A percentile compares a stretch with the other conserved stretches of the same genome.
Evolutionary conservation across 92 coral and sea anemone genomes (phyloP).

Genomic region (Porites divaricata): DNA sequence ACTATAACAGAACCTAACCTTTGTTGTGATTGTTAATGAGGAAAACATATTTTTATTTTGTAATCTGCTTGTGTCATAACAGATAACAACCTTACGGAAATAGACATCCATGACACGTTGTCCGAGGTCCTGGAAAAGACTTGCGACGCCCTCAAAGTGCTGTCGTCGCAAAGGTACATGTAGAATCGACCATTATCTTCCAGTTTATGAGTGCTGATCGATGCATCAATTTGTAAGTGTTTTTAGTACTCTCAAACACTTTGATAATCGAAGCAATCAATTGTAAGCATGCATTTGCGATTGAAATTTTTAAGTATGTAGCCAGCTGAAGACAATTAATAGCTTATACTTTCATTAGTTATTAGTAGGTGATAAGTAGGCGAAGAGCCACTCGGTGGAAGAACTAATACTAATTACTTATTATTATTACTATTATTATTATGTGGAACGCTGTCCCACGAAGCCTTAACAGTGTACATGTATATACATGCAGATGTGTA

Average conservation of each 20-base stretch:
- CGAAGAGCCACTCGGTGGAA: constrained; percentile 30
- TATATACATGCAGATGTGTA: constrained; percentile 15
- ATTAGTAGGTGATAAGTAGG: background rate
- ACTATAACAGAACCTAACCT: constrained; percentile 13
- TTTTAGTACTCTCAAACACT: constrained; percentile 22
- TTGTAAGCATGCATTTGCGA: constrained; percentile 18
- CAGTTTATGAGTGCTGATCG: constrained; percentile 21
- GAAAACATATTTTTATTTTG: constrained; percentile 6
- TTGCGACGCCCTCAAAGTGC: constrained; percentile 35
- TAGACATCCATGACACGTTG: constrained; percentile 18
- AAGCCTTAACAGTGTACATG: constrained; percentile 22
- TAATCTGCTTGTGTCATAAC: constrained; percentile 27
- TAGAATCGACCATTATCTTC: constrained; percentile 21
- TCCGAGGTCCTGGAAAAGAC: constrained; percentile 26
- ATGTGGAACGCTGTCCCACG: background rate
- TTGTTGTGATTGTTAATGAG: constrained; percentile 12
- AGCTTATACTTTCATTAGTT: constrained; percentile 11
- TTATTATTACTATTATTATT: constrained; percentile 16
- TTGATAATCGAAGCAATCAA: constrained; percentile 11
- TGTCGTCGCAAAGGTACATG: constrained; percentile 27
- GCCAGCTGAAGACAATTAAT: constrained; percentile 11
- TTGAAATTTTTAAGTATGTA: constrained; percentile 20
- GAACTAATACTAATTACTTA: background rate
- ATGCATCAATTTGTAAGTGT: constrained; percentile 7
- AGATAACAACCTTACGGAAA: constrained; percentile 24